Conservation (phyloP, 2,888 invertebrate genomes). For the Zele albiditarsus region DNA sequence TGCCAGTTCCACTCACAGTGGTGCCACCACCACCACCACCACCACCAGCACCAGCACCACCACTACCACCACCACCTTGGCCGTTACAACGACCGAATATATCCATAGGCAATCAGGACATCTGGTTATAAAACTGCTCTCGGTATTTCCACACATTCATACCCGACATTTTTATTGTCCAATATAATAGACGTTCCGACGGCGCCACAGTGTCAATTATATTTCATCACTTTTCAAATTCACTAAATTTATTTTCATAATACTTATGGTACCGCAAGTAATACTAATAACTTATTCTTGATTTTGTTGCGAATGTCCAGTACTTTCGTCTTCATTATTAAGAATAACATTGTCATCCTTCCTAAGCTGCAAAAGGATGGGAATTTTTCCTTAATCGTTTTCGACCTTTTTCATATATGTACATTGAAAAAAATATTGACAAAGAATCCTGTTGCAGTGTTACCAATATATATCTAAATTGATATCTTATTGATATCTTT, state of each 20-base stretch:
- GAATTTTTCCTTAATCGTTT: not conserved
- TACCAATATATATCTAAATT: too few relatives aligned
- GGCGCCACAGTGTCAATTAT: constrained; percentile 10
- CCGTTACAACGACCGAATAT: constrained; percentile 72
- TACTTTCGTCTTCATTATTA: constrained; percentile 18
- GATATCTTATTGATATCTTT: too few relatives aligned
- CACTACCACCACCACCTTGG: constrained; percentile 63
- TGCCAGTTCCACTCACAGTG: constrained; percentile 58
- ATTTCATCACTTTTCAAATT: not conserved
- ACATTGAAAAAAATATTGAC: too few relatives aligned
- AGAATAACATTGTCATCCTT: constrained; percentile 18
- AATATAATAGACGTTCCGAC: constrained; percentile 26
- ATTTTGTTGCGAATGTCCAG: constrained; percentile 37
- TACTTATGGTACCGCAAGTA: not conserved
- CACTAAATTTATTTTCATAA: not conserved
- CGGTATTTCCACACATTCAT: constrained; percentile 25
- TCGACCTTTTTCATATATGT: too few relatives aligned
- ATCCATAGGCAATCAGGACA: constrained; percentile 72
- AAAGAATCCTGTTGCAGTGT: too few relatives aligned
- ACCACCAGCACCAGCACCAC: constrained; percentile 55
- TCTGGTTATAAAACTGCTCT: constrained; percentile 52
- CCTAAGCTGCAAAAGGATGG: not conserved
- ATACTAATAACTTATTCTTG: constrained; percentile 25
- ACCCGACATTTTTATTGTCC: constrained; percentile 10
- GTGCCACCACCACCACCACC: constrained; percentile 45